These are phyloP conservation scores for Globodera ellingtonae DNA, from an alignment of 1,140 invertebrate species.

Conservation along the genomic window DNA sequence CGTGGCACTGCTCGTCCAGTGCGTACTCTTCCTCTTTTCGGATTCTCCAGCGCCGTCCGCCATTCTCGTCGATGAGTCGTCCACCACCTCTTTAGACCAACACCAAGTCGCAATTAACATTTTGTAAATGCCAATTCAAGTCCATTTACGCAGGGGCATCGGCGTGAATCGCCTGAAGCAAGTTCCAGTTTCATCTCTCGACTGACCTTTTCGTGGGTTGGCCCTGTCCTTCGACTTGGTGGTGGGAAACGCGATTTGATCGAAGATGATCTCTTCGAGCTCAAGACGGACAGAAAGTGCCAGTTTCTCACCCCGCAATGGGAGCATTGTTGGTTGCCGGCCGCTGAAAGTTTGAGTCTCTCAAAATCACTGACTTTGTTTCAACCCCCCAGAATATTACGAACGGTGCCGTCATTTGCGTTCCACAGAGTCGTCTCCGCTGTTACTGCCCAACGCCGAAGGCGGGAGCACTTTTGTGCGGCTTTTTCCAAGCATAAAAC, in stretches of 20 bases:
- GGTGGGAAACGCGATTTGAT: constrained; percentile 50
- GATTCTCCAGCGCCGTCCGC: constrained; percentile 38
- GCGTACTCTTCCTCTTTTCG: constrained; percentile 52
- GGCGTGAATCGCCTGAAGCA: constrained; percentile 49
- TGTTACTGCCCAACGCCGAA: too few species aligned
- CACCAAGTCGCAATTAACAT: too few species aligned
- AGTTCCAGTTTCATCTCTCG: constrained; percentile 55
- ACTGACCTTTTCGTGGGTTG: constrained; percentile 61
- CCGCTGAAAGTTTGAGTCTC: constrained; percentile 44
- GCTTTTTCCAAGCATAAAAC: too few species aligned
- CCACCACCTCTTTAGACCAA: constrained; percentile 12
- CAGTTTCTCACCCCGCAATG: constrained; percentile 52
- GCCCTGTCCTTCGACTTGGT: constrained; percentile 45
- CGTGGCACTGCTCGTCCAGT: constrained; percentile 40
- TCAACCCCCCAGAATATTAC: not conserved
- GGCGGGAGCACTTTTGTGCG: too few species aligned
- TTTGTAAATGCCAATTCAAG: too few species aligned
- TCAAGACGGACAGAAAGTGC: constrained; percentile 53
- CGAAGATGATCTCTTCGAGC: constrained; percentile 49
- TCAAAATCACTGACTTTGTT: too few species aligned
- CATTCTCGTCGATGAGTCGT: not conserved
- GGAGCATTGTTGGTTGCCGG: constrained; percentile 51
- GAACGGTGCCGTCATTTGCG: not conserved
- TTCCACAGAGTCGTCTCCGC: too few species aligned
- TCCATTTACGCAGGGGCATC: too few species aligned